A percentile compares a stretch with the other conserved stretches of the same genome.
Evolutionary conservation across 1,140 invertebrate species (phyloP).

Genomic region (Bilobella aurantiaca): DNA sequence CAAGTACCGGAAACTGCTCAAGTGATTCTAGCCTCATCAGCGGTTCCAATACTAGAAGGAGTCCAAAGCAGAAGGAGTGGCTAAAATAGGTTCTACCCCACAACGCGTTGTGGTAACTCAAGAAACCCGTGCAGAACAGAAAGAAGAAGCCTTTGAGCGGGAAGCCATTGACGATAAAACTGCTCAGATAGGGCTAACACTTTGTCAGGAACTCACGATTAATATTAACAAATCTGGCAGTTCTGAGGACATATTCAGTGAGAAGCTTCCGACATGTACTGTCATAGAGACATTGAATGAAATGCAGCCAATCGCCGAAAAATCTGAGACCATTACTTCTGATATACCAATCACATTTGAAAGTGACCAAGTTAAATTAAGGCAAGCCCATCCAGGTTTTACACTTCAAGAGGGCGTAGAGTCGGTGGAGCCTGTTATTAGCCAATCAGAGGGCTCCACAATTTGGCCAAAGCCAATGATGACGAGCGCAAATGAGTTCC

Average conservation of each 20-base stretch:
- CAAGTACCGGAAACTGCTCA: neutral
- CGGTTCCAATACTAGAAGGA: no score
- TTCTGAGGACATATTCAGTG: neutral
- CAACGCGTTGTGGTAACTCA: neutral
- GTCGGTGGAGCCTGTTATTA: neutral
- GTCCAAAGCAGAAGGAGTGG: neutral
- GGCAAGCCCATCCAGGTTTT: neutral
- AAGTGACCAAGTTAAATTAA: neutral
- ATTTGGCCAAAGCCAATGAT: no score
- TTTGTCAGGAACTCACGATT: neutral
- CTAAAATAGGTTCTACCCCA: neutral
- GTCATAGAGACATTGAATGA: neutral
- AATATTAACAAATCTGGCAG: slow-evolving; percentile 1
- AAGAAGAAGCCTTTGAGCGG: neutral
- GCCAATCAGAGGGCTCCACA: neutral
- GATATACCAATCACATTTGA: neutral
- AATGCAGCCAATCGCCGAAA: neutral
- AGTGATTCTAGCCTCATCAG: neutral
- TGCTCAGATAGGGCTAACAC: neutral
- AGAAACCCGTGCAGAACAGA: neutral
- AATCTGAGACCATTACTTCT: neutral
- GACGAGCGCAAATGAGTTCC: no score
- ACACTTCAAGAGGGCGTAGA: neutral
- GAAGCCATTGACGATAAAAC: neutral
- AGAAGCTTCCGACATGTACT: neutral